Evolutionary conservation across 1,140 invertebrate species (phyloP), one percentile per base, ranked within the genome.

Genomic region (Dreissena rostriformis): DNA sequence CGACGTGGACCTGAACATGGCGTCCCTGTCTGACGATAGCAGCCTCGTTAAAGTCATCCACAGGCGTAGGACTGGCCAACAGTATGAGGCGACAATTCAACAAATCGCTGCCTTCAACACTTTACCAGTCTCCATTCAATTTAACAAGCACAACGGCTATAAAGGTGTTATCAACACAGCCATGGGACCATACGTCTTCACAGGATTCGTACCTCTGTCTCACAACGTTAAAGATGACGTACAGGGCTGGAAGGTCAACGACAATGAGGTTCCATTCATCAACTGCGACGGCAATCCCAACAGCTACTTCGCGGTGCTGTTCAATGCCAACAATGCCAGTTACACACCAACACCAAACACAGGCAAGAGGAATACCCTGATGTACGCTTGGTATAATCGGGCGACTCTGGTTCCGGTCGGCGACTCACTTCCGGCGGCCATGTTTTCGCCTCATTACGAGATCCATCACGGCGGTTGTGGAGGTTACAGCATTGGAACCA

Each of bases 391-490:
- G 67, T 28, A 68, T 19, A 15, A 68, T 5, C 24, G 2, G 26
- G 67, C 67, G 17, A 68, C 67, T 22, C 11, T 24, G 24, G 65
- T 28, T 24, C 15, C 15, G 17, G 26, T 26, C 19, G 5, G 15
- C 26, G 39, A 39, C 4, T 39, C 8, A 39, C 29, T 53, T 53
- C 74, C 74, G 28, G 14, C 63, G 74, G 26, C 22, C 8, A 61
- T 61, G 22, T 77, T 77, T 65, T 26, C 61, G 4, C 53, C 17
- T 2, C 4, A 65, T 29, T 63, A 39, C 63, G 74, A 77, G 22
- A 77, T 77, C 53, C 74, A 77, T 17, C 22, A 61, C 4, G 74
- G 74, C n/a, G 74, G 74, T 29, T 77, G 74, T 51, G 74, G 74
- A n/a, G 74, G 74, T 24, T 77, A 77, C 57, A 61, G 22, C 22